phyloP scores from a whole-genome alignment of 2,888 invertebrate genomes.

The Choreutis nemorana region DNA sequence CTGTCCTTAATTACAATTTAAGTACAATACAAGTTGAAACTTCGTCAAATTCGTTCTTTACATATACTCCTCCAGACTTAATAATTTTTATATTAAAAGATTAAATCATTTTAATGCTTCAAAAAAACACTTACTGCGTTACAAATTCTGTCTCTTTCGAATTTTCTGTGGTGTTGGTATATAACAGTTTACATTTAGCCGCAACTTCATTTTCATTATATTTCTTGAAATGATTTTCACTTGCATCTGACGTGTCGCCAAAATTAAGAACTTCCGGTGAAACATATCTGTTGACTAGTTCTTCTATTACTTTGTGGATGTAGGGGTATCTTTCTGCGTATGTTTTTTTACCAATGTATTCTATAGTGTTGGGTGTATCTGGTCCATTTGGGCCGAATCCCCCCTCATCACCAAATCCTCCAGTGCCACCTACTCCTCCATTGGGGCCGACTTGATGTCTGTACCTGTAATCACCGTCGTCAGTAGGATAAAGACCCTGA shows the following conservation, averaged over 20 bases:
- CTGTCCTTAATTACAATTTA: background rate
- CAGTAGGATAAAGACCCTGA: constrained; percentile 34
- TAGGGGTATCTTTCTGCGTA: constrained; percentile 48
- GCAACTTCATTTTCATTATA: constrained; percentile 35
- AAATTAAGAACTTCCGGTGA: constrained; percentile 28
- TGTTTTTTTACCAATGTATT: constrained; percentile 33
- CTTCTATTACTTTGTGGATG: constrained; percentile 37
- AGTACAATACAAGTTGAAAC: background rate
- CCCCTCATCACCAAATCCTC: constrained; percentile 24
- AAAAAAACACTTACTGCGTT: constrained; percentile 34
- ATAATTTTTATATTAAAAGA: background rate
- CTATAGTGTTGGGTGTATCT: constrained; percentile 7
- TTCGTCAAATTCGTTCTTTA: background rate
- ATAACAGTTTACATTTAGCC: constrained; percentile 44
- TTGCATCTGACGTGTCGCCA: constrained; percentile 27
- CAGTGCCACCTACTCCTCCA: constrained; percentile 29
- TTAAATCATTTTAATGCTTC: background rate
- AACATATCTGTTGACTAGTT: constrained; percentile 37
- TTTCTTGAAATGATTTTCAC: constrained; percentile 29
- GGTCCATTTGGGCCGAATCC: constrained; percentile 19
- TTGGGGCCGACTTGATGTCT: constrained; percentile 44
- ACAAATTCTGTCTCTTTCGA: constrained; percentile 26
- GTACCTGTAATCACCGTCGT: constrained; percentile 59
- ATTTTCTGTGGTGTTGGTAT: too few relatives aligned
- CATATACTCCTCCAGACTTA: background rate